These are phyloP conservation scores for Eristalis pertinax DNA, from an alignment of 2,888 invertebrate species.

Conservation along the genomic window DNA sequence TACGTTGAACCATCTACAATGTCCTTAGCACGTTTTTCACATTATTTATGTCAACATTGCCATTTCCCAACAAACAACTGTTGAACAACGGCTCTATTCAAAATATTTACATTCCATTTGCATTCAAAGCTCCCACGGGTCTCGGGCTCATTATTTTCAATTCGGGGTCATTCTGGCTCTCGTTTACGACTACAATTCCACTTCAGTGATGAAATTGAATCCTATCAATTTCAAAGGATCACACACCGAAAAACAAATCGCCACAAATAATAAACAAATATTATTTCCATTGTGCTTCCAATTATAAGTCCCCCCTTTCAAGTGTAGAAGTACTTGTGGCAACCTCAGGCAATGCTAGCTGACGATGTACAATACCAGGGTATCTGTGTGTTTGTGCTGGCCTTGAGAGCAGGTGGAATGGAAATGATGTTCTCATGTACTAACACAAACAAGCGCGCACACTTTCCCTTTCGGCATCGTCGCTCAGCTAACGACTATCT, in stretches of 20 bases:
- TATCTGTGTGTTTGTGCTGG: neutral
- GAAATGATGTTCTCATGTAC: no score
- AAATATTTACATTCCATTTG: conserved; percentile 43
- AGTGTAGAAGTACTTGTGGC: no score
- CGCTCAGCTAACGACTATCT: neutral
- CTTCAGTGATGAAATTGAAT: neutral
- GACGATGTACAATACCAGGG: neutral
- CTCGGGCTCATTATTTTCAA: neutral
- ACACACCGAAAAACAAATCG: conserved; percentile 28
- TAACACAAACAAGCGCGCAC: neutral
- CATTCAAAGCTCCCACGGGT: conserved; percentile 19
- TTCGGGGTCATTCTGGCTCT: neutral
- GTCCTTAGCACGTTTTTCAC: conserved; percentile 18
- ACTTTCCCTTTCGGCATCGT: conserved; percentile 35
- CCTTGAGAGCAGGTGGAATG: neutral
- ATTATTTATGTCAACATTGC: conserved; percentile 6
- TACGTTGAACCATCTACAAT: neutral
- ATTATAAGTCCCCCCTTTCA: neutral
- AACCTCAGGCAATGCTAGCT: neutral
- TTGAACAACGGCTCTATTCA: conserved; percentile 11
- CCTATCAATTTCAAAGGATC: conserved; percentile 10
- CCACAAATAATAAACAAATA: conserved; percentile 22
- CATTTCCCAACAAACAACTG: conserved; percentile 33
- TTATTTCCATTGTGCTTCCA: conserved; percentile 9
- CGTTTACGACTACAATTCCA: neutral